Evolutionary conservation across 2,797 vertebrate genomes (phyloP), one percentile per base, ranked within the genome.

Genomic region (Chlorospingus semifuscus): DNA sequence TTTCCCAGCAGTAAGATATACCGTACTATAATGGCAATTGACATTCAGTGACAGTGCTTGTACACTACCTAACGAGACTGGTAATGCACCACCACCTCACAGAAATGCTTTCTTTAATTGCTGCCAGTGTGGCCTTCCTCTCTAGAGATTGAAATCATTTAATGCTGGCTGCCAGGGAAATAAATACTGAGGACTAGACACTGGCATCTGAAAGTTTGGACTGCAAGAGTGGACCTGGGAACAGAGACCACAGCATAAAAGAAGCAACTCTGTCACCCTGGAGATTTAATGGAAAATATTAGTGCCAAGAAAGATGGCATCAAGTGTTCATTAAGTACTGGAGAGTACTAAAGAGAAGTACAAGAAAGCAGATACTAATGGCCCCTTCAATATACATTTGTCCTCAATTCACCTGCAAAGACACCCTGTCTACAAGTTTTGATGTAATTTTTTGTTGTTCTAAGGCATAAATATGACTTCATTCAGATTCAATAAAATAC

Each of bases 341-440:
- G 27, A 46, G 3, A 68, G 3, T 1, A 0, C 22, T 78, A 49
- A 9, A 61, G 2, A 23, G 19, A 71, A 53, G 19, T 49, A n/a
- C 11, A 63, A 90, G 64, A 55, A 41, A 69, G 7, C 7, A 59
- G 11, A 27, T 59, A 59, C n/a, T 59, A 68, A 49, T 14, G 17
- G 13, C 13, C 8, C 3, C 34, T 63, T 78, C 39, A 44, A 12
- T 12, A 29, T 10, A 44, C 5, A 4, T 57, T 52, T 76, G 21
- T 64, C 44, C 8, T 70, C 71, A 81, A 53, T 41, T 65, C 50
- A 57, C 9, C 17, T 29, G 15, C 11, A 80, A 80, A 85, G 22
- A 44, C 0, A 0, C 5, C 8, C 19, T 72, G 2, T 66, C 90
- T 52, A 59, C 26, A 53, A 47, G 21, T n/a, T 83, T 36, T 71